phyloP scores from a whole-genome alignment of 2,888 invertebrate species.

The Timema podura region DNA sequence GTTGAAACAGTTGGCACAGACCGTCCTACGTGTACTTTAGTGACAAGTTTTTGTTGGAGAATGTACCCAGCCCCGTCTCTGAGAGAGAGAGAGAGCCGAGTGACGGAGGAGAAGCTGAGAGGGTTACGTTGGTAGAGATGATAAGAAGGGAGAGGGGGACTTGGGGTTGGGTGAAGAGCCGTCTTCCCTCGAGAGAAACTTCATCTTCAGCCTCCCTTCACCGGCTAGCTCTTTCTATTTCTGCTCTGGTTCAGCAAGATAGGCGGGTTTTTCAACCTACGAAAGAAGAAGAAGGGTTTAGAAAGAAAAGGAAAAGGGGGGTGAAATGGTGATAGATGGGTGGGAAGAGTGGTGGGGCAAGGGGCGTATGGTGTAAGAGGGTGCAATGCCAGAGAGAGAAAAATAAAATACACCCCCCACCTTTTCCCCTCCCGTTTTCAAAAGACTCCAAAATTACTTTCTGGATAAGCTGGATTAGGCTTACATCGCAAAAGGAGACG shows the following conservation, averaged over 20 bases:
- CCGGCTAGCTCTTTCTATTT: neutral
- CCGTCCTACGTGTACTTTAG: neutral
- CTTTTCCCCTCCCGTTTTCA: slow-evolving; percentile 31
- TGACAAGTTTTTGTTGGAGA: slow-evolving; percentile 8
- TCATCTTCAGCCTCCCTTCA: neutral
- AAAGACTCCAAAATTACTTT: slow-evolving; percentile 40
- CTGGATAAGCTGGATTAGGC: slow-evolving; percentile 39
- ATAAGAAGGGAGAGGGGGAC: neutral
- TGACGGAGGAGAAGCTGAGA: neutral
- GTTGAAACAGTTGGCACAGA: no score
- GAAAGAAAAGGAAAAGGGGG: neutral
- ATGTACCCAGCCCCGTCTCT: neutral
- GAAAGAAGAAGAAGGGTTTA: neutral
- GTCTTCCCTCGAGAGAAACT: slow-evolving; percentile 11
- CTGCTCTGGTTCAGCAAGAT: neutral
- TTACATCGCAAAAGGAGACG: slow-evolving; percentile 29
- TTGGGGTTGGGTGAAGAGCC: neutral
- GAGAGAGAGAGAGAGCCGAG: neutral
- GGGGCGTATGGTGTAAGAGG: neutral
- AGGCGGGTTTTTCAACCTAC: neutral
- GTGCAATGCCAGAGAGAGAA: neutral
- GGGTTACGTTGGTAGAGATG: neutral
- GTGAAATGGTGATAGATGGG: no score
- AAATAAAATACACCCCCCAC: neutral
- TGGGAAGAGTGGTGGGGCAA: neutral